A percentile compares a stretch with the other conserved stretches of the same genome.
These are phyloP conservation scores for Tenualosa ilisha DNA, from an alignment of 2,797 vertebrate genomes.

Conservation along the genomic window DNA sequence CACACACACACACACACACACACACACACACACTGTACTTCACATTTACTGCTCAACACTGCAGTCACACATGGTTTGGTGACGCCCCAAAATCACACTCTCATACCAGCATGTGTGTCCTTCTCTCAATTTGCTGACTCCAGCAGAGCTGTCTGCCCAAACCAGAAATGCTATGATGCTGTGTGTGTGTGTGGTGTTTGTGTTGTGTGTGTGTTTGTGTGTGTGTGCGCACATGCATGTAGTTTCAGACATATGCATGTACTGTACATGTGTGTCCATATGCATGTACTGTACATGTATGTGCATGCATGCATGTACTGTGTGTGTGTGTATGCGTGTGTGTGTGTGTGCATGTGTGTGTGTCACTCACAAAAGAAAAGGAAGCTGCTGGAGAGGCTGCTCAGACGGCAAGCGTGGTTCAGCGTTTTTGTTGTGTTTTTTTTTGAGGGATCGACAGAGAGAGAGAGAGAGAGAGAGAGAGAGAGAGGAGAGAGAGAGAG, in stretches of 20 bases:
- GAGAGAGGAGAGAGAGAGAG: neutral
- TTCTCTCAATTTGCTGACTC: neutral
- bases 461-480: neutral
- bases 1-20: neutral
- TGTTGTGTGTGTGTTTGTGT: slow-evolving; percentile 12
- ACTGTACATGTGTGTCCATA: neutral
- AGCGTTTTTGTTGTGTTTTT: neutral
- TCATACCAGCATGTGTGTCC: neutral
- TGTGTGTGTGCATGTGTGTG: neutral
- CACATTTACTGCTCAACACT: too few relatives aligned
- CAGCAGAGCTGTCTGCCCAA: slow-evolving; percentile 8
- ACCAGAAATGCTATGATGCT: too few relatives aligned
- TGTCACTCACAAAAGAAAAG: neutral
- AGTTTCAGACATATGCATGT: neutral
- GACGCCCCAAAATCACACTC: neutral
- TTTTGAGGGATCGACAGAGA: neutral
- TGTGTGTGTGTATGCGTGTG: neutral
- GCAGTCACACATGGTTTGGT: neutral
- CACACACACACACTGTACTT: neutral
- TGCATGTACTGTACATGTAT: neutral
- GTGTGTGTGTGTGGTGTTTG: neutral
- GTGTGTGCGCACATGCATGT: neutral
- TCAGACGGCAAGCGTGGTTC: neutral
- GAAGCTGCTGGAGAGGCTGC: neutral
- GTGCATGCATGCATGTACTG: neutral